Evolutionary conservation across 2,888 invertebrate genomes (phyloP), one percentile per base, ranked within the genome.

Genomic region (Omphaloscelis lunosa): DNA sequence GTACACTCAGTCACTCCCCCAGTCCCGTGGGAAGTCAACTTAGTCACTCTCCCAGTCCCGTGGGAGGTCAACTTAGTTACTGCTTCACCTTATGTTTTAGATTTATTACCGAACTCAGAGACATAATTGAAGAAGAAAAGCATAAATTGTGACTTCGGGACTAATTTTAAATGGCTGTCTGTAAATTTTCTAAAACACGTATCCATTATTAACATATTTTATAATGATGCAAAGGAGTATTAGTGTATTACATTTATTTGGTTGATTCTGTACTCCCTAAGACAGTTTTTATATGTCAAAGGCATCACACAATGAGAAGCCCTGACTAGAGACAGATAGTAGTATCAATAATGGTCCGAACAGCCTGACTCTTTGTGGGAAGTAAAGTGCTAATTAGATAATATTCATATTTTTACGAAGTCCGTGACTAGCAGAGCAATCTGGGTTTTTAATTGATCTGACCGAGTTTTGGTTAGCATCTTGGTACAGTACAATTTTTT

Each of bases 1-100:
- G 80, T 77, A 82, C 66, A 79, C 80, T 61, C 63, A 51, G 51
- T 20, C 20, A 51, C 51, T 20, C 51, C 20, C 23, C 23, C 23
- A 65, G 71, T 75, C 85, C 73, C 77, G 20, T 51, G 82, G 65
- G 87, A 84, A 79, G 75, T 72, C 63, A 82, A 79, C 77, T 58
- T 23, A 80, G 69, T 83, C 77, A 83, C 79, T 75, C 15, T 45
- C 17, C 17, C 48, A 63, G 71, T 72, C 85, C 75, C 79, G 20
- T 51, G 82, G 63, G 88, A 84, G 80, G 75, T 72, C 66, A 82
- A 79, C 76, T 59, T n/a, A 80, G 69, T 83, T 79, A 83, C 77
- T 75, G 48, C 72, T 75, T 67, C 51, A 78, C 48, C 78, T 66
- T 76, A 65, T 78, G 65, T 76, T 75, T 77, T 56, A 85, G 53